These are phyloP conservation scores for Buathra laborator DNA, from an alignment of 2,888 invertebrate species.

Conservation along the genomic window DNA sequence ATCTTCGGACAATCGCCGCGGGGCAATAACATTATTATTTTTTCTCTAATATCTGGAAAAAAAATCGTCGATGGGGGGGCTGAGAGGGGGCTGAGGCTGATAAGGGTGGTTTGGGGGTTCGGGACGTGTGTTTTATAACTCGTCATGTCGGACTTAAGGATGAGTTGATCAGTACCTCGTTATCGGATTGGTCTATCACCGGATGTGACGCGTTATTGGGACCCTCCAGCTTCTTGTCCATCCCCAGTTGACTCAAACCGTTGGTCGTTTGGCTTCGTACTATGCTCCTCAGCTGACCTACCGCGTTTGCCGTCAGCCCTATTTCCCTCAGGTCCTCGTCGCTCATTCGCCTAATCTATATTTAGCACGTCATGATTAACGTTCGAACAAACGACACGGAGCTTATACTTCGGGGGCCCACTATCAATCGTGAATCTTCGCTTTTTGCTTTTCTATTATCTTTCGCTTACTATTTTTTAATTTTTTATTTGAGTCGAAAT, in stretches of 20 bases:
- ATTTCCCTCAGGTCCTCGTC: conserved; percentile 89
- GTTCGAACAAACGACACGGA: conserved; percentile 37
- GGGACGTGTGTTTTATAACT: conserved; percentile 12
- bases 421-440: conserved; percentile 36
- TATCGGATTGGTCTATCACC: conserved; percentile 76
- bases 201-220: conserved; percentile 75
- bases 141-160: conserved; percentile 59
- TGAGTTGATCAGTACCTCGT: conserved; percentile 77
- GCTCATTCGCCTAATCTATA: conserved; percentile 88
- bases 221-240: conserved; percentile 79
- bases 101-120: background rate
- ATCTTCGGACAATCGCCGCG: conserved; percentile 46
- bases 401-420: conserved; percentile 33
- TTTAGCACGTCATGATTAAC: conserved; percentile 61
- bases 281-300: conserved; percentile 87
- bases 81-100: too few relatives aligned
- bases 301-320: conserved; percentile 85
- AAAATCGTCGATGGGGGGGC: background rate
- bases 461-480: conserved; percentile 4
- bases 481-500: background rate
- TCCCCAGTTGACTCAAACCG: conserved; percentile 72
- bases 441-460: conserved; percentile 13
- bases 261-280: conserved; percentile 86
- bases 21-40: conserved; percentile 22
- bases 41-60: conserved; percentile 33